Evolutionary conservation across 92 coral and sea anemone species (phyloP).

Genomic region (Umimayanthus kanabou): DNA sequence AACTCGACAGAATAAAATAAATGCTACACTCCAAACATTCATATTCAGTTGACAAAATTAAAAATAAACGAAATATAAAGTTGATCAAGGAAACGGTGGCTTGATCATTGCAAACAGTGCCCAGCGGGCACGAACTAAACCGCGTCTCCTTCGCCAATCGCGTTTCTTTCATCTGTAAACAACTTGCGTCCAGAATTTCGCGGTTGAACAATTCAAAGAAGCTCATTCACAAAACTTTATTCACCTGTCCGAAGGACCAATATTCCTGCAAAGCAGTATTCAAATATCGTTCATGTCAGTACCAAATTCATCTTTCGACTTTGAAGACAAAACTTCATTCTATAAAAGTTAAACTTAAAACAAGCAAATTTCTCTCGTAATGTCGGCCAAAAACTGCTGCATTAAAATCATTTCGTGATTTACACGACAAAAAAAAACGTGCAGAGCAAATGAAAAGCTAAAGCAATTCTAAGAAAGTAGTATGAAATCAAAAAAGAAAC

Average conservation of each 20-base stretch:
- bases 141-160: constrained; percentile 37
- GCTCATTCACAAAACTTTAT: not conserved
- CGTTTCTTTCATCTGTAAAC: constrained; percentile 28
- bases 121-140: not conserved
- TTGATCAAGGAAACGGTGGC: not conserved
- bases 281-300: not conserved
- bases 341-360: too few relatives aligned
- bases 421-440: constrained; percentile 2
- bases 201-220: constrained; percentile 22
- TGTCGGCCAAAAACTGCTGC: not conserved
- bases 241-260: not conserved
- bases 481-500: not conserved
- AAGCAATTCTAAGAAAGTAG: not conserved
- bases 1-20: not conserved
- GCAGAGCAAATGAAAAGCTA: not conserved
- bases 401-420: not conserved
- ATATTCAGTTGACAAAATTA: not conserved
- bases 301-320: not conserved
- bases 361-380: not conserved
- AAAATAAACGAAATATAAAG: not conserved
- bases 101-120: not conserved
- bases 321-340: not conserved
- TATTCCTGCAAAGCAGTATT: not conserved
- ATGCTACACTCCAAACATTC: not conserved
- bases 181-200: constrained; percentile 4